Evolutionary conservation across 1,140 invertebrate genomes (phyloP), one percentile per base, ranked within the genome.

Genomic region (Probaryconus sp.): DNA sequence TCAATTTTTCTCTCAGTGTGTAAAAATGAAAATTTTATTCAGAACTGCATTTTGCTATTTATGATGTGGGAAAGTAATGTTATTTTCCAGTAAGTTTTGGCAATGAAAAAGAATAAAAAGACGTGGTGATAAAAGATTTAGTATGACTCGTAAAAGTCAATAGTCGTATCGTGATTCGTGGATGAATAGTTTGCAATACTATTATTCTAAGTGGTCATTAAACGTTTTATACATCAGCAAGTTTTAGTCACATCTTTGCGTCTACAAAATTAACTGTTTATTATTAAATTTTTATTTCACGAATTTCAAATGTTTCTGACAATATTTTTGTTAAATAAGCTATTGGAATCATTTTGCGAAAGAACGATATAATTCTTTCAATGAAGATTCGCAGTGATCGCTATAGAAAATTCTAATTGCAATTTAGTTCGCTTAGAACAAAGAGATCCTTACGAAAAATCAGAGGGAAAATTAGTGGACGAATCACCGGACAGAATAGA

Each of bases 41-140:
- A n/a, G n/a, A n/a, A n/a, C n/a, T n/a, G n/a, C n/a, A n/a, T n/a
- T n/a, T 24, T 3, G 21, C 7, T 4, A 24, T 24, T 24, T 7
- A 24, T 7, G 7, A 24, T 24, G 21, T 24, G 3, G 21, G 21
- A 24, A 24, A 24, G 21, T 24, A 24, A 24, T 24, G 7, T 7
- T 3, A 24, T 4, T 4, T 24, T 3, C 21, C 3, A 24, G 21
- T 24, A 7, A 67, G 43, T 47, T 51, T 60, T n/a, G 43, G 30
- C 60, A 69, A 69, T 69, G 55, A 38, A 60, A 14, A 31, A 4
- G 11, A 31, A 37, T 18, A 53, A 56, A 60, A 69, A 69, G 37
- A 30, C 30, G 38, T 55, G 31, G 53, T 47, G 43, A 69, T 69
- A 69, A 69, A 68, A 69, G 65, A 60, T 60, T 69, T 60, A 65